phyloP scores from a whole-genome alignment of 2,888 invertebrate species.

The Tinea pellionella region DNA sequence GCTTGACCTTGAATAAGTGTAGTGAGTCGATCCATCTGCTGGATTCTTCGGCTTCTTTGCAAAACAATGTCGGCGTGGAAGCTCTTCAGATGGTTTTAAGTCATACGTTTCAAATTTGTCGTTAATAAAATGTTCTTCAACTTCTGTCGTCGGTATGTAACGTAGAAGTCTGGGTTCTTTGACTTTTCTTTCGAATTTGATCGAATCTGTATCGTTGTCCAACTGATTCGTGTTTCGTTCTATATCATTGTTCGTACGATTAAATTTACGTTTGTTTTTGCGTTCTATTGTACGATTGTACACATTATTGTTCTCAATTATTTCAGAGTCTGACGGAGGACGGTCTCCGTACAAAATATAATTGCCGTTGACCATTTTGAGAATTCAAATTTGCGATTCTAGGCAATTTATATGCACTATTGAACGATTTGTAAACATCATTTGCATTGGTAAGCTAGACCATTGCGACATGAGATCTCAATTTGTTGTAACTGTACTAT shows the following conservation, averaged over 20 bases:
- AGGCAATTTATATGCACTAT: neutral
- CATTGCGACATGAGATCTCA: neutral
- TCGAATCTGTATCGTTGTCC: constrained; percentile 58
- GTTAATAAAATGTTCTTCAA: constrained; percentile 48
- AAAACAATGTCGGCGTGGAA: constrained; percentile 46
- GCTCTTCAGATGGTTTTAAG: constrained; percentile 44
- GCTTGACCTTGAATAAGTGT: constrained; percentile 55
- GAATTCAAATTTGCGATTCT: neutral
- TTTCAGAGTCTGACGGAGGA: constrained; percentile 55
- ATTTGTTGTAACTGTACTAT: neutral
- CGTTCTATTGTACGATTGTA: constrained; percentile 46
- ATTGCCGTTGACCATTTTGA: constrained; percentile 62
- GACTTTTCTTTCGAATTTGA: constrained; percentile 55
- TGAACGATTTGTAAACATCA: neutral
- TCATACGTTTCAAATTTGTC: constrained; percentile 60
- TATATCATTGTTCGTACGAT: constrained; percentile 46
- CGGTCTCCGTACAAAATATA: constrained; percentile 57
- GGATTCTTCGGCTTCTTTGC: constrained; percentile 57
- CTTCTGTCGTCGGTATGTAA: constrained; percentile 52
- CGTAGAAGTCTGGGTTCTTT: constrained; percentile 53
- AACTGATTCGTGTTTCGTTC: constrained; percentile 42
- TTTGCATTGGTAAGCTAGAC: neutral
- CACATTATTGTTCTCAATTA: constrained; percentile 55
- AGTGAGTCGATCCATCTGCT: constrained; percentile 53
- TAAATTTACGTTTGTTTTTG: constrained; percentile 33